These are phyloP conservation scores for Alligator sinensis DNA, from an alignment of 2,113 vertebrate genomes.

Conservation along the genomic window DNA sequence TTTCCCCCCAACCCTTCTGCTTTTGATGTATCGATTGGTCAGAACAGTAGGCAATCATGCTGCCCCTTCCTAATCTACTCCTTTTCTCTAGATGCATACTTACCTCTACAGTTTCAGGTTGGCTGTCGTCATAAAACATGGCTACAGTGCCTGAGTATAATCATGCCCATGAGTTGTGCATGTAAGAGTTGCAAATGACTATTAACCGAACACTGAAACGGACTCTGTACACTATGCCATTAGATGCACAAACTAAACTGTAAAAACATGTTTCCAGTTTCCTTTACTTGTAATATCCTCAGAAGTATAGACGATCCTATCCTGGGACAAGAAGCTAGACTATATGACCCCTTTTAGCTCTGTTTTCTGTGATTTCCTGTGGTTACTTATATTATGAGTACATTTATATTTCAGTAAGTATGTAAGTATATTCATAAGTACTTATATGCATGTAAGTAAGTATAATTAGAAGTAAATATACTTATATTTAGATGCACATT, in stretches of 20 bases:
- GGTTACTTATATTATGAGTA: neutral
- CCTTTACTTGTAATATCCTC: fast-evolving
- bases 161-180: neutral
- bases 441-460: neutral
- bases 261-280: neutral
- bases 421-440: fast-evolving
- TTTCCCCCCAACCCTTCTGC: neutral
- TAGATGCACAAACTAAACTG: neutral
- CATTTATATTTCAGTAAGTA: fast-evolving
- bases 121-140: neutral
- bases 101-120: neutral
- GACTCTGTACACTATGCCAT: fast-evolving
- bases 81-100: neutral
- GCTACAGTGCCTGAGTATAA: neutral
- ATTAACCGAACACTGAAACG: neutral
- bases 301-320: neutral
- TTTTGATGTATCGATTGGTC: neutral
- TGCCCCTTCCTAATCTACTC: neutral
- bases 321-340: neutral
- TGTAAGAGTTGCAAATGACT: neutral
- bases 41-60: neutral
- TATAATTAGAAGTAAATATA: too few species aligned
- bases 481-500: neutral
- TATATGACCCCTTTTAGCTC: too few species aligned
- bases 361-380: too few species aligned